Conservation (phyloP, 2,113 vertebrate species). For the Morone saxatilis region DNA sequence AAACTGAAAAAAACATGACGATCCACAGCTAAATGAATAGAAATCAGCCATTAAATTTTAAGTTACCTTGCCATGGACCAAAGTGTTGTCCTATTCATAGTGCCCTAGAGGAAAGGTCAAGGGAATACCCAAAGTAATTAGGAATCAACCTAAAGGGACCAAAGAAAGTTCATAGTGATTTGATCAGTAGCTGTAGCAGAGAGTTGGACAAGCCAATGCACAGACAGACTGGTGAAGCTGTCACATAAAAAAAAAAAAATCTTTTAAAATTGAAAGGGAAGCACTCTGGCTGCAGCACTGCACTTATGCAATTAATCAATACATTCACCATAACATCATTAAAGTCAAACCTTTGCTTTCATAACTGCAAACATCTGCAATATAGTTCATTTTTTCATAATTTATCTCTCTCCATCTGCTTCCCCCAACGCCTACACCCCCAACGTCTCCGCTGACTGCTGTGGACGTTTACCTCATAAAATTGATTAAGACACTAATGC, state of each 20-base stretch:
- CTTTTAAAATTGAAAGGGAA: not conserved
- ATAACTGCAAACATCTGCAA: conserved; percentile 31
- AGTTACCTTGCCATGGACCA: not conserved
- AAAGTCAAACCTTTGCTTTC: conserved; percentile 20
- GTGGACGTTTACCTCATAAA: conserved; percentile 31
- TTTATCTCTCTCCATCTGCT: conserved; percentile 30
- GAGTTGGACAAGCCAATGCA: not conserved
- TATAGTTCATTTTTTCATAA: not conserved
- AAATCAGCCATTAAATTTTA: too few relatives aligned
- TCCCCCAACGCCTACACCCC: not conserved
- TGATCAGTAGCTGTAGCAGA: not conserved
- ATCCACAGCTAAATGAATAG: not conserved
- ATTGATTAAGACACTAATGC: conserved; percentile 52
- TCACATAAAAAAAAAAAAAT: not conserved
- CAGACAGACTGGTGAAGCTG: not conserved
- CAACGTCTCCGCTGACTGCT: conserved; percentile 1
- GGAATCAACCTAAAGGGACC: not conserved
- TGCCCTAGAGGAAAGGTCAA: too few relatives aligned
- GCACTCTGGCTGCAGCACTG: not conserved
- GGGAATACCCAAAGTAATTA: not conserved
- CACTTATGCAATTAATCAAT: not conserved
- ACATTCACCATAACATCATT: conserved; percentile 1
- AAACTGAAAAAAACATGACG: not conserved
- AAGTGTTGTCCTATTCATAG: not conserved
- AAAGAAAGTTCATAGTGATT: not conserved